These are phyloP conservation scores for Helostoma temminkii DNA, from an alignment of 2,797 vertebrate genomes.

Conservation along the genomic window DNA sequence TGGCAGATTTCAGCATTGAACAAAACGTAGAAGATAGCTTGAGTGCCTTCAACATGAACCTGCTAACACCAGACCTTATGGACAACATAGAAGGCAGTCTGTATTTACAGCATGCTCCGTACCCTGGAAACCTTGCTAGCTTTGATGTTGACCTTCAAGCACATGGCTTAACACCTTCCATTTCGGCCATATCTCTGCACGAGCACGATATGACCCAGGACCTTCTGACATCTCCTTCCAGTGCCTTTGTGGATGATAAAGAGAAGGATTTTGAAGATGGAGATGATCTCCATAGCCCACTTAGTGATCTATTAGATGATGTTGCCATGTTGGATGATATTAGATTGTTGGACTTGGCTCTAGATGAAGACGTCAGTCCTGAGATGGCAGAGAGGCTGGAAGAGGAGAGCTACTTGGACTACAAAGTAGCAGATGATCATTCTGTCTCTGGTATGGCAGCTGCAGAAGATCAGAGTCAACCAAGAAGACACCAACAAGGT, in stretches of 20 bases:
- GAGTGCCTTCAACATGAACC: conserved; percentile 22
- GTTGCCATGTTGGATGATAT: conserved; percentile 90
- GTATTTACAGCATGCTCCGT: not conserved
- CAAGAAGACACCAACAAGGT: conserved; percentile 41
- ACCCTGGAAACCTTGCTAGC: conserved; percentile 1
- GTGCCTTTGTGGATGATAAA: conserved; percentile 25
- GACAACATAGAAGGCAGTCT: conserved; percentile 16
- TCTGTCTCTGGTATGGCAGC: not conserved
- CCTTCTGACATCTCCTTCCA: conserved; percentile 18
- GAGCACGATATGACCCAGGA: conserved; percentile 15
- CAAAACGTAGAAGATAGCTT: conserved; percentile 26
- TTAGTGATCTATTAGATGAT: conserved; percentile 73
- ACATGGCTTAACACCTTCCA: not conserved
- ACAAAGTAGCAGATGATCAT: not conserved
- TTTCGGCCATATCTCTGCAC: conserved; percentile 10
- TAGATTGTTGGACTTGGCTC: conserved; percentile 88
- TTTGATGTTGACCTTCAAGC: conserved; percentile 23
- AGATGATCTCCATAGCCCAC: conserved; percentile 73
- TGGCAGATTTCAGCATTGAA: conserved; percentile 30
- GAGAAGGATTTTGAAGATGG: conserved; percentile 46
- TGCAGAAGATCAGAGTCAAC: conserved; percentile 33
- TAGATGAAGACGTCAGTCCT: conserved; percentile 90
- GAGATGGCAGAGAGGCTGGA: conserved; percentile 86
- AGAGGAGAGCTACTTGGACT: conserved; percentile 49
- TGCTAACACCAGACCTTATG: conserved; percentile 28